Percentiles rank a stretch among this genome's conserved stretches.
Conservation (phyloP, 2,888 invertebrate species). For the Meganola albula region DNA sequence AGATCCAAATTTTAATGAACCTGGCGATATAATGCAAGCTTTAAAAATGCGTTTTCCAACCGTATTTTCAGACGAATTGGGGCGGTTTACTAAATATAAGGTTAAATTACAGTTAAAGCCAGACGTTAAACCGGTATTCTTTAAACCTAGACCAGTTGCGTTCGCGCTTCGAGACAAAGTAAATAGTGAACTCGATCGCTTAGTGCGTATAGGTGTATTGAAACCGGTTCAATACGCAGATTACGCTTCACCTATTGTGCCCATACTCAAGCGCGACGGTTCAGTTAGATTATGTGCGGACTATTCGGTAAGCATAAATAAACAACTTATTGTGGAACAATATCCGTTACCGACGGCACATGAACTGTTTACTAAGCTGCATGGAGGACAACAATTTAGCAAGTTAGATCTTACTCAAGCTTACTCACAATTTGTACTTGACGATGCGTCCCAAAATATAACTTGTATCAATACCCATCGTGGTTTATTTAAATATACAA, state of each 20-base stretch:
- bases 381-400: constrained; percentile 5
- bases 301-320: constrained; percentile 2
- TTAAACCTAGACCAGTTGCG: constrained; percentile 7
- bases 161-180: no score
- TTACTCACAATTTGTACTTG: constrained; percentile 1
- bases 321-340: constrained; percentile 1
- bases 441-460: not conserved
- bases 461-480: constrained; percentile 5
- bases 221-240: constrained; percentile 5
- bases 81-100: not conserved
- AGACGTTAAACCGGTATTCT: constrained; percentile 4
- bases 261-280: constrained; percentile 2
- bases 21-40: not conserved
- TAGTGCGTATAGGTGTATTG: constrained; percentile 6
- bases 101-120: constrained; percentile 1
- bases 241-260: constrained; percentile 8
- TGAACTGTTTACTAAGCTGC: constrained; percentile 1
- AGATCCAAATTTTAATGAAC: no score
- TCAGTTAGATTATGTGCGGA: constrained; percentile 1
- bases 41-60: not conserved
- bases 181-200: constrained; percentile 7
- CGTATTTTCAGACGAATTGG: no score
- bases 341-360: constrained; percentile 1
- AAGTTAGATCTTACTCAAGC: constrained; percentile 2
- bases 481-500: not conserved